Percentiles rank a stretch among this genome's conserved stretches.
phyloP scores from a whole-genome alignment of 2,797 vertebrate genomes.

The Hozukius guyotensis region DNA sequence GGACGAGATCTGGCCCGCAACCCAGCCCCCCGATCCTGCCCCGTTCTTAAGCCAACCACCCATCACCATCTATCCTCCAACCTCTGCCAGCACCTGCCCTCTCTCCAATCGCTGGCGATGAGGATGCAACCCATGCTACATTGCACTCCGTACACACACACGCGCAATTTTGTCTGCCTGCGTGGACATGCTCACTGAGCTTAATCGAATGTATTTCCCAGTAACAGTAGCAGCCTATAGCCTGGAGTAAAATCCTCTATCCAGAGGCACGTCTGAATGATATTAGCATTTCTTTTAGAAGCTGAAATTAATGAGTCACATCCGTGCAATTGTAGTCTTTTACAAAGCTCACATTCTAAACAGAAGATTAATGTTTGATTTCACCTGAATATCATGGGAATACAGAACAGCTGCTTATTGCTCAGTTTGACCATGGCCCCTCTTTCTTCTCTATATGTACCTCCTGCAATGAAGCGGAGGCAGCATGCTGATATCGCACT shows the following conservation, averaged over 20 bases:
- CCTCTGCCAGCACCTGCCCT: constrained; percentile 75
- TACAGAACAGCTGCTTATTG: constrained; percentile 26
- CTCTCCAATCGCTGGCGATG: constrained; percentile 53
- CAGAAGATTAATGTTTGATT: constrained; percentile 42
- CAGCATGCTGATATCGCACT: constrained; percentile 80
- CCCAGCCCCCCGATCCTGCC: constrained; percentile 47
- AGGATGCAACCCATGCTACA: constrained; percentile 61
- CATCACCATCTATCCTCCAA: constrained; percentile 72
- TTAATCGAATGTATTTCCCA: constrained; percentile 64
- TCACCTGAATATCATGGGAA: neutral
- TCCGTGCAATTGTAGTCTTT: constrained; percentile 12
- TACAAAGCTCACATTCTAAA: constrained; percentile 21
- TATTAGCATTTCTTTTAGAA: constrained; percentile 44
- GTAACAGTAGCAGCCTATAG: constrained; percentile 69
- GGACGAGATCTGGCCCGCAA: constrained; percentile 73
- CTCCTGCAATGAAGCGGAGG: constrained; percentile 58
- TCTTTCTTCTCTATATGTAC: constrained; percentile 60
- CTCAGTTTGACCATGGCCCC: constrained; percentile 44
- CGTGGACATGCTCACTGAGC: constrained; percentile 74
- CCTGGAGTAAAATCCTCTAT: constrained; percentile 62
- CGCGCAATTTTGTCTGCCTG: constrained; percentile 67
- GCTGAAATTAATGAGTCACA: constrained; percentile 43
- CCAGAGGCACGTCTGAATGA: constrained; percentile 43
- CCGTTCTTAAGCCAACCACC: constrained; percentile 66
- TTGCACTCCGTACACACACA: constrained; percentile 47